Base-by-base conservation (phyloP, 53 echinoderm and acorn worm genomes). In the Astropecten irregularis region DNA sequence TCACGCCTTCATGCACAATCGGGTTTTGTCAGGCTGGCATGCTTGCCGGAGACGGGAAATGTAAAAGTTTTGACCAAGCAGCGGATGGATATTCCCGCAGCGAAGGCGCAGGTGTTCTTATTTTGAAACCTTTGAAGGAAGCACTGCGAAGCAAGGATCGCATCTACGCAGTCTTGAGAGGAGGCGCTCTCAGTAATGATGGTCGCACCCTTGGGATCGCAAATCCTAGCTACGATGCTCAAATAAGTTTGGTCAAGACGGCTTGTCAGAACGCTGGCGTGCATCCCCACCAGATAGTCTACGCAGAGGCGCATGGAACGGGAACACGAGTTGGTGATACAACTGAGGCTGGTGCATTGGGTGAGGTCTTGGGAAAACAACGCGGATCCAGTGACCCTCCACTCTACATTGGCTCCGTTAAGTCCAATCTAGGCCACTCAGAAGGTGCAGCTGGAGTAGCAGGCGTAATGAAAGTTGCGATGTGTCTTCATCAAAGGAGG, bases 1-100 rank as follows among this genome's bases (percentile, higher is more conserved):
- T 90, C 13, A 18, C 52, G 25, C 68, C 88, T 11, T 28, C 18
- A 5, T 33, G 62, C 9, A 73, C 65, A 0, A 55, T 85, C 66
- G 86, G 86, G 25, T 90, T 90, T 63, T 90, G 90, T 55, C 89
- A 88, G 66, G 89, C 89, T 8, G 89, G 89, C 28, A 88, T 88
- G 89, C 68, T 88, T 9, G 51, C 89, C 2, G 52, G 64, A 31
- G 89, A 88, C 63, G 89, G 89, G 33, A 67, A 66, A 32, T 88
- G 85, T 34, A 90, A 85, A 61, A 90, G 90, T 40, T 90, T 90
- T 31, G 90, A 90, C 29, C 69, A 76, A 36, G 31, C 85, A 3
- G 90, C 85, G 0, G 63, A 90, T 42, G 90, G 90, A 36, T 85
- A 85, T 40, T 77, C 85, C 4, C 67, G 90, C 18, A 85, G 90